phyloP scores from a whole-genome alignment of 2,797 vertebrate species.

The Myotis planiceps region DNA sequence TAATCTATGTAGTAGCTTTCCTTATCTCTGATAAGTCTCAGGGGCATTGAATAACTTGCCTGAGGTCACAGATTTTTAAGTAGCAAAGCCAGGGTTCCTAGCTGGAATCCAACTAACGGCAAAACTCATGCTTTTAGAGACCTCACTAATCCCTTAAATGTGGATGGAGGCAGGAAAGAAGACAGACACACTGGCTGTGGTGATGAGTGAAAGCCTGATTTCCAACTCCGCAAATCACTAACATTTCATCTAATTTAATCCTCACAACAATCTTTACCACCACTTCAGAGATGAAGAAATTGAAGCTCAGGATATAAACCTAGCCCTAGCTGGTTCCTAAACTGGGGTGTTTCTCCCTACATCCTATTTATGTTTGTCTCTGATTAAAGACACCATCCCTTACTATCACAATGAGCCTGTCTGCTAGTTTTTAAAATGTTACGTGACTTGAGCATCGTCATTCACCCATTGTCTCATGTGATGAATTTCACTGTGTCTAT shows the following conservation, averaged over 20 bases:
- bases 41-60: background rate
- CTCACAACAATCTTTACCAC: background rate
- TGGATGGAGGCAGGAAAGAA: background rate
- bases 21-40: constrained; percentile 11
- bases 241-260: background rate
- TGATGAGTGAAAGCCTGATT: background rate
- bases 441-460: background rate
- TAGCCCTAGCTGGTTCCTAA: background rate
- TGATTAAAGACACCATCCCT: constrained; percentile 9
- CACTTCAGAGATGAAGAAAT: background rate
- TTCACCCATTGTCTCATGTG: background rate
- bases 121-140: background rate
- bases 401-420: background rate
- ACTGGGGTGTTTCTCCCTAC: background rate
- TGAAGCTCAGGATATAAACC: constrained; percentile 23
- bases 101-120: background rate
- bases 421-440: background rate
- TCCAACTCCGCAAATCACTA: background rate
- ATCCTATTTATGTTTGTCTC: background rate
- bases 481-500: background rate
- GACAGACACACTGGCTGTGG: background rate
- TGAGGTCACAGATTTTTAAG: constrained; percentile 24
- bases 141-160: background rate
- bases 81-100: constrained; percentile 38
- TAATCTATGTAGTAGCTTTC: background rate